Evolutionary conservation across 2,113 vertebrate genomes (phyloP), one percentile per base, ranked within the genome.

Genomic region (Alethe castanea): DNA sequence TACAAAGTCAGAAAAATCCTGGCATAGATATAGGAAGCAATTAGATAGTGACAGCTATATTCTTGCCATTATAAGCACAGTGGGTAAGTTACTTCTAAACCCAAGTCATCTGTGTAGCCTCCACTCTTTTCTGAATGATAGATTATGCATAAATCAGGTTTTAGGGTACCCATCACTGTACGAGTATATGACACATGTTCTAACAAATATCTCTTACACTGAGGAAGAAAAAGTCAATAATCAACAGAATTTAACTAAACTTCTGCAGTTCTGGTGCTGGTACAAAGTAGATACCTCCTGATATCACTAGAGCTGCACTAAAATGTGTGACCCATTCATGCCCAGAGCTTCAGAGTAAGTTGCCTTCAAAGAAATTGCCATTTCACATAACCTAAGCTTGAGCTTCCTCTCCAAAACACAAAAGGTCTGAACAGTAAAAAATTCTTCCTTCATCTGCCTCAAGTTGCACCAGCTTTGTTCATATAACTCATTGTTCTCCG

Each of bases 1-100:
- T 33, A 93, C 29, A 92, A 91, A 97, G 65, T 90, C 83, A 92
- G 72, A 94, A 86, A 94, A 94, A 96, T 65, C 42, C 81, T 86
- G n/a, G 83, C 72, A 95, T n/a, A 81, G 6, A 47, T 14, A 89
- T 13, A 85, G 78, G 81, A 95, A 92, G 38, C 90, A 91, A 91
- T 90, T 87, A 94, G 79, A 47, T 15, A 23, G 66, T 7, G 17
- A 91, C 48, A 74, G 69, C 81, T 87, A 86, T 95, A 76, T 91
- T 86, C 83, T 76, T 76, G n/a, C 50, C 54, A 24, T 95, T 83
- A 48, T 71, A 87, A 80, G 71, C 11, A 64, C 45, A 95, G 52
- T 29, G 38, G n/a, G 16, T 78, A 76, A 92, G 26, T 90, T 91
- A 65, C 50, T 93, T 83, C 35, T 83, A 77, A 95, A 87, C 8